Conservation (phyloP, 2,888 invertebrate species). For the Phengaris alcon region DNA sequence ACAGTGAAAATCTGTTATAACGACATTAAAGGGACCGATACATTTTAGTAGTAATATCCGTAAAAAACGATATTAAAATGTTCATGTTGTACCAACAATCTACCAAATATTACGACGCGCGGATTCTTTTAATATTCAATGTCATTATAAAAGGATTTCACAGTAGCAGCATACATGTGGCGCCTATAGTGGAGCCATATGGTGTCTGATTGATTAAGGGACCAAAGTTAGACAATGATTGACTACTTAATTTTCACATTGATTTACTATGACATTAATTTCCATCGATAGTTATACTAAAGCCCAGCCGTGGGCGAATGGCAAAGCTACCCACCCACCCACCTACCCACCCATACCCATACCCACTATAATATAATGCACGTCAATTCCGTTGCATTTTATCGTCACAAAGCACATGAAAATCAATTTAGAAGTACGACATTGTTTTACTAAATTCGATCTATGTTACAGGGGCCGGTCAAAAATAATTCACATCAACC, state of each 20-base stretch:
- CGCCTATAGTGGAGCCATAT: neutral
- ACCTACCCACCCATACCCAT: too few species aligned
- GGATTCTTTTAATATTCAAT: too few species aligned
- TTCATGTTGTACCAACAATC: too few species aligned
- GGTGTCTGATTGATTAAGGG: neutral
- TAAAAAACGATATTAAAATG: too few species aligned
- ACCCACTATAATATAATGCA: neutral
- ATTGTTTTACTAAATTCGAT: slow-evolving; percentile 36
- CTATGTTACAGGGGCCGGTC: slow-evolving; percentile 41
- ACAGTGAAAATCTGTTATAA: too few species aligned
- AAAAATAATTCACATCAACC: too few species aligned
- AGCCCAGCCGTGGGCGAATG: neutral
- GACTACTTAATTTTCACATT: neutral
- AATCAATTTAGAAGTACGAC: neutral
- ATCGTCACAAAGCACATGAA: slow-evolving; percentile 8
- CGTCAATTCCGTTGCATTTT: slow-evolving; percentile 11
- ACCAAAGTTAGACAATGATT: neutral
- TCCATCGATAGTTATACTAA: neutral
- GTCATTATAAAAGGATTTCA: too few species aligned
- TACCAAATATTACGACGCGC: too few species aligned
- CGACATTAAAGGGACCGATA: too few species aligned
- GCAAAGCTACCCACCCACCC: neutral
- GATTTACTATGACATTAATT: neutral
- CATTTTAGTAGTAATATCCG: too few species aligned
- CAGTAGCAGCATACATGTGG: too few species aligned